phyloP scores from a whole-genome alignment of 2,888 invertebrate species.

The Agrochola circellaris region DNA sequence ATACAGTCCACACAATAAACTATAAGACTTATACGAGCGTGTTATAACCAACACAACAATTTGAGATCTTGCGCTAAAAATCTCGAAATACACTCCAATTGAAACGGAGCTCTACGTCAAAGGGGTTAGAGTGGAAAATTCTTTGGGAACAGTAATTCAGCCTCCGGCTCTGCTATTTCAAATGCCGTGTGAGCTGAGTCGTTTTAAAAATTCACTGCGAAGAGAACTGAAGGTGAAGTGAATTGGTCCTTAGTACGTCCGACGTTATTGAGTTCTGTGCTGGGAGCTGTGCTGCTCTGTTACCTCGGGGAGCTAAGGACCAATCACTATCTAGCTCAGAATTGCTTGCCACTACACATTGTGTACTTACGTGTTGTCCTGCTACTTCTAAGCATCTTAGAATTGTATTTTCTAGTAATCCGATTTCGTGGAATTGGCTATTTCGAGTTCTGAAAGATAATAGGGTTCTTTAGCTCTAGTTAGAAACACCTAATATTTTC shows the following conservation, averaged over 20 bases:
- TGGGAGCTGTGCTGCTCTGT: slow-evolving; percentile 1
- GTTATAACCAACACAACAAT: slow-evolving; percentile 52
- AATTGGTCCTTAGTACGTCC: slow-evolving; percentile 59
- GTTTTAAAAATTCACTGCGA: slow-evolving; percentile 64
- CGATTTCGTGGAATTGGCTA: slow-evolving; percentile 36
- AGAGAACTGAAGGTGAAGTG: slow-evolving; percentile 53
- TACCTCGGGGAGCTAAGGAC: slow-evolving; percentile 35
- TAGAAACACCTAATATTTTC: not conserved
- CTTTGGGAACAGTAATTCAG: slow-evolving; percentile 27
- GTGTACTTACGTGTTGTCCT: slow-evolving; percentile 27
- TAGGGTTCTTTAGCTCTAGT: slow-evolving; percentile 25
- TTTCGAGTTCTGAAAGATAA: slow-evolving; percentile 26
- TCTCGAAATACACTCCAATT: slow-evolving; percentile 37
- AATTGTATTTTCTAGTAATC: slow-evolving; percentile 42
- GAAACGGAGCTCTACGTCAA: slow-evolving; percentile 31
- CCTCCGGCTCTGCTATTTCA: slow-evolving; percentile 48
- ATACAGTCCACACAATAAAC: slow-evolving; percentile 50
- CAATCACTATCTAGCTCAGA: slow-evolving; percentile 48
- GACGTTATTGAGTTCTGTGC: slow-evolving; percentile 44
- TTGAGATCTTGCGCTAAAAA: slow-evolving; percentile 57
- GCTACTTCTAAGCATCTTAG: slow-evolving; percentile 21
- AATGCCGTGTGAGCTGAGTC: slow-evolving; percentile 55
- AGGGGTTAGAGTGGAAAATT: slow-evolving; percentile 40
- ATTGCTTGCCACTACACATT: slow-evolving; percentile 32
- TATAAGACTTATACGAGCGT: slow-evolving; percentile 34